These are phyloP conservation scores for Laupala kohalensis DNA, from an alignment of 1,140 invertebrate species.

Conservation along the genomic window DNA sequence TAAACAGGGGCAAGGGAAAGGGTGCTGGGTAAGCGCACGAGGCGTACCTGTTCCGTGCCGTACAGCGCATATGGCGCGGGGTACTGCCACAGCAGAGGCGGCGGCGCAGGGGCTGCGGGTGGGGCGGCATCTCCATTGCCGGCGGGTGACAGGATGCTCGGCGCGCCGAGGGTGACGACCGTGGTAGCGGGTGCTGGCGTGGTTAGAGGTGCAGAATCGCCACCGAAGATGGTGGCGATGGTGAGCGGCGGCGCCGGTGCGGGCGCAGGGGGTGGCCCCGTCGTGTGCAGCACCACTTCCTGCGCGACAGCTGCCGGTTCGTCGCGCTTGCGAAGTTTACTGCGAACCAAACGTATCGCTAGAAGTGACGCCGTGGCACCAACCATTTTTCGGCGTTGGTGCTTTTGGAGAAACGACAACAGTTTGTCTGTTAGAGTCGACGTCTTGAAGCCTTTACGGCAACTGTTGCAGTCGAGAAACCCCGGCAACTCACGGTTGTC, in stretches of 20 bases:
- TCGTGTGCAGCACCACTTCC: neutral
- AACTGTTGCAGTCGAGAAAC: too few species aligned
- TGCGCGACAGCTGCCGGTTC: conserved; percentile 40
- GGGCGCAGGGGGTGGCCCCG: neutral
- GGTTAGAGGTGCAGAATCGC: neutral
- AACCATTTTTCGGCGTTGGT: conserved; percentile 6
- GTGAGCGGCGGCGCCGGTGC: conserved; percentile 19
- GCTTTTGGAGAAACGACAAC: neutral
- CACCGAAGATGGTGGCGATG: conserved; percentile 17
- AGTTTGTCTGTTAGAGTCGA: neutral
- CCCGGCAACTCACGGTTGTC: too few species aligned
- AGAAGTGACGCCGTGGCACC: conserved; percentile 43
- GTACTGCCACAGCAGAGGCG: conserved; percentile 63
- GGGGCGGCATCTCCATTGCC: neutral
- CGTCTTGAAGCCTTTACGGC: neutral
- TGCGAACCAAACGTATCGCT: conserved; percentile 74
- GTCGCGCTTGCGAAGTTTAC: conserved; percentile 69
- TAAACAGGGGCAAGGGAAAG: too few species aligned
- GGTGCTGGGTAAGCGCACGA: neutral
- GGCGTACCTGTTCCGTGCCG: conserved; percentile 61
- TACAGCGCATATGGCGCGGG: conserved; percentile 40
- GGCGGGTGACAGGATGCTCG: too few species aligned
- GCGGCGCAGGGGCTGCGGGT: conserved; percentile 21
- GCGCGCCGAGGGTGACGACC: neutral
- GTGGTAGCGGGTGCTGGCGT: too few species aligned